Base-by-base conservation (phyloP, 1,140 invertebrate species). In the Drosophila melanica region DNA sequence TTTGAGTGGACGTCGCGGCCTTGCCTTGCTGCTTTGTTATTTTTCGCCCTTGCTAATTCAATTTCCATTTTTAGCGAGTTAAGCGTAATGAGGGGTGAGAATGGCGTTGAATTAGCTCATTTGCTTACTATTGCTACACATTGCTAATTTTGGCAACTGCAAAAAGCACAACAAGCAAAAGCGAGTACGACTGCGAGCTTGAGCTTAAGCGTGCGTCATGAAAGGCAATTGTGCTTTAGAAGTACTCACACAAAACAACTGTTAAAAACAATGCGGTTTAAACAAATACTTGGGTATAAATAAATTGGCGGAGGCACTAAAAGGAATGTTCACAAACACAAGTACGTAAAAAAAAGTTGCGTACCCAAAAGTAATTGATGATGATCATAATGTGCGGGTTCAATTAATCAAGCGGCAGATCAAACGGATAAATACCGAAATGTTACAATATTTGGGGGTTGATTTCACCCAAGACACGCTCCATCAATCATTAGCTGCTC, bases 201-300 rank as follows among this genome's bases (percentile, higher is more conserved):
- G 9, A 70, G 67, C 35, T 14, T 0, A 66, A 20, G 33, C 67
- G 55, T 72, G 64, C 55, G 70, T 60, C 70, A 73, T 68, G 55
- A 18, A 30, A 42, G 27, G 35, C 12, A 57, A 63, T 60, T 62
- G 45, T 12, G 58, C 33, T 62, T 62, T 54, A 54, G 53, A 27
- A 53, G 14, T 27, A 30, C 45, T 39, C 35, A 11, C 37, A 16
- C n/a, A 54, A 33, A 45, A 44, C 4, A 69, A 47, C 58, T 54
- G 67, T 68, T 42, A 39, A 14, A 45, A n/a, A 53, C 35, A 67
- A 67, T 65, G 30, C 42, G 30, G 55, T 39, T 23, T 20, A 45
- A 50, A 62, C 39, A 65, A 65, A 48, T 30, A 35, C 53, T 20
- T 16, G 33, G 7, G 33, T 10, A 18, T 42, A 54, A 68, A 51